Base-by-base conservation (phyloP, 2,888 invertebrate genomes). In the Tachina grossa region DNA sequence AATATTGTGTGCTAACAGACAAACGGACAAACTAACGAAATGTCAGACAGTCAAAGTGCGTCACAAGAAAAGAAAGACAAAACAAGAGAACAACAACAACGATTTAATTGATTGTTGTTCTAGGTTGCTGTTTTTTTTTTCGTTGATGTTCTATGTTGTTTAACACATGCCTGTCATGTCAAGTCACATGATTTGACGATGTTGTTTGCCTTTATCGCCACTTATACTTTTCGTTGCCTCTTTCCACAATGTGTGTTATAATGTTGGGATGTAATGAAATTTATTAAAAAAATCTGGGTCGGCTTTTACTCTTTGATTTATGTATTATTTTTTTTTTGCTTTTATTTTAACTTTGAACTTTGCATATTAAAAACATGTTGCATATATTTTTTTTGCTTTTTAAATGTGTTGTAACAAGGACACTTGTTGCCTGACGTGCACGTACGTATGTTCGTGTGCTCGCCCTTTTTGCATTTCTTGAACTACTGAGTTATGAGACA, bases 31-130 rank as follows among this genome's bases (percentile, higher is more conserved):
- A 71, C 47, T 13, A 43, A 57, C 76, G n/a, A 31, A 76, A n/a
- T 66, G 57, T 47, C 63, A 69, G 49, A 22, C 51, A 59, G 45
- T 45, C 51, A 49, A 47, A 19, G 22, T 41, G 41, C 51, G 13
- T 69, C 31, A 74, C 49, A 19, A 22, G 43, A 69, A 53, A 53
- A 39, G 22, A n/a, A n/a, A 19, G 22, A 16, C 2, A 14, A 22
- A 14, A 19, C 9, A 16, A 49, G 51, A 10, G 13, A 1, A 22
- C 9, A 47, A 6, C 31, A 31, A 31, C 31, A 31, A 51, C 19
- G 78, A 87, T 85, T 87, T 87, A 85, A 88, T 90, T 90, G 90
- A 91, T 91, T 91, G 84, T 80, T 84, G 74, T 72, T 78, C 19
- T 57, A 76, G 66, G 71, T 72, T 75, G 41, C 19, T 43, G 41